Conservation (phyloP, 2,113 vertebrate species). For the Misgurnus mizolepis region DNA sequence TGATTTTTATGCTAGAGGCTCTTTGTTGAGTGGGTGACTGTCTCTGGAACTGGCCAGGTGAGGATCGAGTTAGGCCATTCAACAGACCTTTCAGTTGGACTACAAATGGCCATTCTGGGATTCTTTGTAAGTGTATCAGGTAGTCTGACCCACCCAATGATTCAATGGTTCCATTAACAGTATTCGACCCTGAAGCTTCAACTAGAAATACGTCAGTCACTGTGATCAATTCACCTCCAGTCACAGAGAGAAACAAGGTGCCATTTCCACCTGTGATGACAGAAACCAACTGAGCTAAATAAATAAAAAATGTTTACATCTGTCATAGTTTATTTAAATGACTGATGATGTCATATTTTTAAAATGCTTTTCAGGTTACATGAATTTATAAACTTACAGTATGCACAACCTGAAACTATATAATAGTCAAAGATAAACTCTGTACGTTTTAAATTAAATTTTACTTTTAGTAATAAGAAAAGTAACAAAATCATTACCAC, state of each 20-base stretch:
- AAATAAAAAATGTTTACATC: too few relatives aligned
- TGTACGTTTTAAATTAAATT: too few relatives aligned
- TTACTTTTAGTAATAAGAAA: too few relatives aligned
- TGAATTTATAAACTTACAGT: too few relatives aligned
- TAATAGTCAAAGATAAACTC: too few relatives aligned
- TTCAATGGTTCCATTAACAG: constrained; percentile 49
- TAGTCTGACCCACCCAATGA: constrained; percentile 42
- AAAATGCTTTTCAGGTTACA: too few relatives aligned
- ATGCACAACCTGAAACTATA: too few relatives aligned
- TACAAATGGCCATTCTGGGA: constrained; percentile 57
- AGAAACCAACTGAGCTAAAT: not conserved
- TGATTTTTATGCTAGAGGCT: constrained; percentile 12
- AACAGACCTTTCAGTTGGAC: constrained; percentile 58
- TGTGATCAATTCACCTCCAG: constrained; percentile 48
- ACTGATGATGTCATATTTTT: too few relatives aligned
- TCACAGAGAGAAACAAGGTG: constrained; percentile 62
- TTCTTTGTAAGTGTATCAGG: constrained; percentile 49
- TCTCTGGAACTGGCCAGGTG: constrained; percentile 57
- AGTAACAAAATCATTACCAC: not conserved
- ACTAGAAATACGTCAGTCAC: constrained; percentile 63
- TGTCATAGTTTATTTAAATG: too few relatives aligned
- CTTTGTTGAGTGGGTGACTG: constrained; percentile 40
- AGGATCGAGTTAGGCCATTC: not conserved
- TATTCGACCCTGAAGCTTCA: constrained; percentile 38
- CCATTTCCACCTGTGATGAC: constrained; percentile 49